Conservation (phyloP, 2,113 vertebrate genomes). For the Narcine bancroftii region DNA sequence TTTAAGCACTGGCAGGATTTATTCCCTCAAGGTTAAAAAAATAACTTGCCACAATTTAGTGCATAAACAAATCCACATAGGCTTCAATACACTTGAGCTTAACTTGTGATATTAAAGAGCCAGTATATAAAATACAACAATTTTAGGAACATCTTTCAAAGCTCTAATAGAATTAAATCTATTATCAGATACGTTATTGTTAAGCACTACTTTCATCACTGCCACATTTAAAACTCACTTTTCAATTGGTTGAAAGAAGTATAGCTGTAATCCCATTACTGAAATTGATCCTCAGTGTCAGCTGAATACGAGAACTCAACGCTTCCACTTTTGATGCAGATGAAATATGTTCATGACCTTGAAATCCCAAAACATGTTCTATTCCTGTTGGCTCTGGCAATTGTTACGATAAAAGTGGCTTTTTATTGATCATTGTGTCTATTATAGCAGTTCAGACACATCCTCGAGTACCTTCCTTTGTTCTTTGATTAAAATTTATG, state of each 20-base stretch:
- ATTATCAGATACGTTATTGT: background rate
- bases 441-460: background rate
- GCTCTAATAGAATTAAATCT: constrained; percentile 17
- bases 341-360: background rate
- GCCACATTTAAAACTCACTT: constrained; percentile 18
- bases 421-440: background rate
- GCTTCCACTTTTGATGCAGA: background rate
- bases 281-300: constrained; percentile 11
- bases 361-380: background rate
- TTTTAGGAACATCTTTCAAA: constrained; percentile 16
- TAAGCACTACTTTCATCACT: constrained; percentile 9
- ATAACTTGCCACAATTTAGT: background rate
- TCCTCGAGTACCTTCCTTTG: background rate
- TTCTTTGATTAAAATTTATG: background rate
- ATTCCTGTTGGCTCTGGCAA: background rate
- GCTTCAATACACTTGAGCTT: background rate
- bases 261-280: background rate
- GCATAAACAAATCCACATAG: background rate
- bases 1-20: background rate
- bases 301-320: background rate
- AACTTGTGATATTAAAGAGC: background rate
- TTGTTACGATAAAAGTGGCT: background rate
- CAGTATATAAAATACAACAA: constrained; percentile 24
- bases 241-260: constrained; percentile 18
- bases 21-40: constrained; percentile 28